Percentiles rank a stretch among this genome's conserved stretches.
phyloP scores from a whole-genome alignment of 1,140 invertebrate species.

The Drosophila trapezifrons region DNA sequence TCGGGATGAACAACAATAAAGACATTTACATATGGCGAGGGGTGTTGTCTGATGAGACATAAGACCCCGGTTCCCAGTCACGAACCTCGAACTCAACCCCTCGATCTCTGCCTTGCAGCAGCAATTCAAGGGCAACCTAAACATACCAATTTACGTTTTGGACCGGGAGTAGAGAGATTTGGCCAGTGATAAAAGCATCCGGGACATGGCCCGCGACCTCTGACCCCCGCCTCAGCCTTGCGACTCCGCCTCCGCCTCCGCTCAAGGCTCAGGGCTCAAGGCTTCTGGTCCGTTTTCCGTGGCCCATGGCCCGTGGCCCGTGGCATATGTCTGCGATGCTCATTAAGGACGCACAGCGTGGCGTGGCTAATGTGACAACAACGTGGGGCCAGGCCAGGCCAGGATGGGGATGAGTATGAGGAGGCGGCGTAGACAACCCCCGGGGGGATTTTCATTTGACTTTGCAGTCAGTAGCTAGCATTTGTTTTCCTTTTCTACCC shows the following conservation, averaged over 20 bases:
- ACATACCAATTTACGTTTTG: constrained; percentile 69
- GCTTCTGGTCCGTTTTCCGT: constrained; percentile 16
- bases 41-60: constrained; percentile 24
- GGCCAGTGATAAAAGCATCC: constrained; percentile 52
- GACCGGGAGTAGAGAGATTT: constrained; percentile 48
- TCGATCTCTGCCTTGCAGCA: neutral
- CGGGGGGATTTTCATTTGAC: constrained; percentile 71
- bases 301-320: constrained; percentile 32
- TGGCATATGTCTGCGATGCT: constrained; percentile 78
- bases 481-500: constrained; percentile 25
- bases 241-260: neutral
- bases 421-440: constrained; percentile 37
- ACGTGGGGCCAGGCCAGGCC: constrained; percentile 22
- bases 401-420: constrained; percentile 5
- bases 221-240: constrained; percentile 3
- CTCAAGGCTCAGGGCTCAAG: constrained; percentile 9
- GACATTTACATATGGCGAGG: constrained; percentile 60
- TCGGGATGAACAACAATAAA: constrained; percentile 60
- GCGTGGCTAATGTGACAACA: constrained; percentile 78
- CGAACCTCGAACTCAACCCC: neutral
- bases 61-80: neutral
- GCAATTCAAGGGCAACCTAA: constrained; percentile 63
- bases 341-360: constrained; percentile 79
- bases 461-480: constrained; percentile 59
- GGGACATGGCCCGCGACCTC: constrained; percentile 35